Evolutionary conservation across 2,113 vertebrate species (phyloP), one percentile per base, ranked within the genome.

Genomic region (Nerophis ophidion): DNA sequence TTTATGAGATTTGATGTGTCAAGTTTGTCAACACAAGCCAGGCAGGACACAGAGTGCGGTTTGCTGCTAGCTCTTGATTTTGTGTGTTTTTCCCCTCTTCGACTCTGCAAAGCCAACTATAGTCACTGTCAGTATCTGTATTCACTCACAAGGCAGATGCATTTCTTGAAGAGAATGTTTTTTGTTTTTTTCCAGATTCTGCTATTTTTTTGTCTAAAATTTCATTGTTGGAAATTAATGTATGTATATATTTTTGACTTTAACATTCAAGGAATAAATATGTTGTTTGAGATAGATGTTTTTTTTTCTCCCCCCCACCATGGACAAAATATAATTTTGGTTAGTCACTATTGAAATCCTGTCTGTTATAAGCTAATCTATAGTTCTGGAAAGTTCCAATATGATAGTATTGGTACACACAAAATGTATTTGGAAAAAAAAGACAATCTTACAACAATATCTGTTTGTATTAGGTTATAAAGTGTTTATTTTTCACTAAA

Each of bases 381-480:
- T 36, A 19, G 34, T 67, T 50, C 60, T 46, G 6, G n/a, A 63
- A 54, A 2, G 11, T 72, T 64, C 47, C 8, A 72, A 52, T 51
- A 46, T 58, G 9, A 77, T 57, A 70, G 56, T 83, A 65, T 66
- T 78, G 46, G 65, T 67, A 59, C 72, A 61, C 61, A 70, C 69
- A 60, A 77, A 68, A 49, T 67, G 40, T 60, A 54, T 38, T 67
- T 47, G 61, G 66, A 76, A 80, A 45, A 60, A 71, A 85, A 72
- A 86, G 87, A 90, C 89, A 89, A 90, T 90, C 87, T 79, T 88
- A 26, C 26, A 81, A 84, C 66, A 42, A 53, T 77, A 2, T 63
- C 72, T 56, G 8, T 62, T 54, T 69, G 58, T 66, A 60, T 44
- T 67, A 34, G 10, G 38, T 51, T 57, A 48, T 19, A 44, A 47